phyloP scores from a whole-genome alignment of 2,797 vertebrate genomes.

The Lophotriccus pileatus region DNA sequence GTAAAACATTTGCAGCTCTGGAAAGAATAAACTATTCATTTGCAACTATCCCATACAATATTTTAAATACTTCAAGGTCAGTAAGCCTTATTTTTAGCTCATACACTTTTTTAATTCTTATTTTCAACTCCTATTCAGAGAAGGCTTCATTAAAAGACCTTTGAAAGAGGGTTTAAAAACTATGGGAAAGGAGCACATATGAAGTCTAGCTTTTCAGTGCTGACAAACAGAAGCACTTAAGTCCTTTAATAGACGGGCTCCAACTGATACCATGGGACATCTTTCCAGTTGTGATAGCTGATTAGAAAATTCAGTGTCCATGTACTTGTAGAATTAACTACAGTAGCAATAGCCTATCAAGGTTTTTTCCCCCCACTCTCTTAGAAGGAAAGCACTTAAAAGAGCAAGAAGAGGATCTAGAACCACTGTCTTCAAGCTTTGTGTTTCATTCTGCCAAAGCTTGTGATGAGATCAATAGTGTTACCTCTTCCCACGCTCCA shows the following conservation, averaged over 20 bases:
- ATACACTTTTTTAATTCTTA: background rate
- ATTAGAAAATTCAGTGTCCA: background rate
- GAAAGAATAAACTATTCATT: background rate
- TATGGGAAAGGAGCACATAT: background rate
- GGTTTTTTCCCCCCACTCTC: background rate
- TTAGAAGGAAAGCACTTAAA: background rate
- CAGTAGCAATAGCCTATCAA: background rate
- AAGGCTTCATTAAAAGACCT: background rate
- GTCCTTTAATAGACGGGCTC: background rate
- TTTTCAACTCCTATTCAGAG: background rate
- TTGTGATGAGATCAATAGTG: background rate
- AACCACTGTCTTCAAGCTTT: background rate
- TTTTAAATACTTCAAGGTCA: background rate
- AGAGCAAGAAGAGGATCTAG: background rate
- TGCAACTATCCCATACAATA: background rate
- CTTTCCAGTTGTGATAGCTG: background rate
- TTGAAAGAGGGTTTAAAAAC: background rate
- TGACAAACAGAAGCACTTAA: background rate
- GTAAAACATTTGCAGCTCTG: background rate
- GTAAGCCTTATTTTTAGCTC: background rate
- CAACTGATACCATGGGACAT: background rate
- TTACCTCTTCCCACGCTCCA: background rate
- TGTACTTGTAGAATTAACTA: background rate
- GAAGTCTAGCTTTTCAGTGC: background rate
- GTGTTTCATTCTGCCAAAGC: background rate